Conservation (phyloP, 2,797 vertebrate species). For the Eremophila alpestris region DNA sequence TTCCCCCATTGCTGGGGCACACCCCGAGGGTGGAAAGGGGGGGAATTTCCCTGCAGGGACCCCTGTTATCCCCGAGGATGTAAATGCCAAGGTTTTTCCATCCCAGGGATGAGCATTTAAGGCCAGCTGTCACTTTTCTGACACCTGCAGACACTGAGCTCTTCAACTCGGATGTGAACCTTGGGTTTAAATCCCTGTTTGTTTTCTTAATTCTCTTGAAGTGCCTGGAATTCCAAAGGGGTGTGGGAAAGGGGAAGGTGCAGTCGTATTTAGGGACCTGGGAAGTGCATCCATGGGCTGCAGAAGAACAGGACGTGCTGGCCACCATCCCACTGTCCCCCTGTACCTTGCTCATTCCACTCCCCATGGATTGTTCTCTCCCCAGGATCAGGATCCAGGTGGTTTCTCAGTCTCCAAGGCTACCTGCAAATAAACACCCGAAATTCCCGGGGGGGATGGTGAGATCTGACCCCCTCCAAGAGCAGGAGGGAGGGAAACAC, state of each 20-base stretch:
- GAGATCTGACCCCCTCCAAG: neutral
- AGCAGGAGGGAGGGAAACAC: neutral
- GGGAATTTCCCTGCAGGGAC: neutral
- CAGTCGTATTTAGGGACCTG: neutral
- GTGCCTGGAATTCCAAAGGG: neutral
- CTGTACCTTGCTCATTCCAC: slow-evolving; percentile 89
- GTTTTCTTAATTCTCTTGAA: neutral
- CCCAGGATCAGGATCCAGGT: neutral
- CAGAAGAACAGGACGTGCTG: neutral
- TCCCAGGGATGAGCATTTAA: neutral
- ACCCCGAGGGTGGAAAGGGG: neutral
- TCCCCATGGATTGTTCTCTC: slow-evolving; percentile 80
- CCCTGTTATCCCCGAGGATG: neutral
- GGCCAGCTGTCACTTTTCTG: neutral
- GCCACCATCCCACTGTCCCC: neutral
- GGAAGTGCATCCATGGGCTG: neutral
- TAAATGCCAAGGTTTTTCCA: neutral
- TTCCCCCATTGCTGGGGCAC: neutral
- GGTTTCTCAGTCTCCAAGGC: neutral
- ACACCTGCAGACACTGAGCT: neutral
- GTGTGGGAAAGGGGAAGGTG: neutral
- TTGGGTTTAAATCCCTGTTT: neutral
- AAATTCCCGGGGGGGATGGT: neutral
- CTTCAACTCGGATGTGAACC: neutral
- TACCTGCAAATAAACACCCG: neutral